Conservation (phyloP, 2,888 invertebrate species). For the Cephus pygmeus region DNA sequence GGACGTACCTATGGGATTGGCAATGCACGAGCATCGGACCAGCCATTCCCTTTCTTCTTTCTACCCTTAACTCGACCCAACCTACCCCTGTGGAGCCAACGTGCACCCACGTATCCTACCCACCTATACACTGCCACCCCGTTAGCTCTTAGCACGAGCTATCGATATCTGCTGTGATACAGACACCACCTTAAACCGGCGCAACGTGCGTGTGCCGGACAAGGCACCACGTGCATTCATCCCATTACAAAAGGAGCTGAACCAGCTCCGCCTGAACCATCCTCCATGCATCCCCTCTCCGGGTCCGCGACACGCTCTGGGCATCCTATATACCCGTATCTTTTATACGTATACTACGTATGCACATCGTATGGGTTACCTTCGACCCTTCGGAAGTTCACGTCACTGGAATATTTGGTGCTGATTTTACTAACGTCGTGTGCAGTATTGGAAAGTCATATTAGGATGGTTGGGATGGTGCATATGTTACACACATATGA, state of each 20-base stretch:
- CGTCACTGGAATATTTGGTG: not conserved
- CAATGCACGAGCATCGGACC: slow-evolving; percentile 15
- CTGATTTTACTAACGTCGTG: not conserved
- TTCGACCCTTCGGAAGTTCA: not conserved
- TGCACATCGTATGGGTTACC: not conserved
- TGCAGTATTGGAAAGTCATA: not conserved
- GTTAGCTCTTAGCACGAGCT: slow-evolving; percentile 48
- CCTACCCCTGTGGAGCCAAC: not conserved
- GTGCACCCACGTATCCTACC: not conserved
- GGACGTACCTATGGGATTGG: slow-evolving; percentile 25
- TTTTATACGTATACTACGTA: not conserved
- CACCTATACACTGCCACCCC: slow-evolving; percentile 33
- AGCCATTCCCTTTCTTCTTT: not conserved
- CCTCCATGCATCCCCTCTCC: slow-evolving; percentile 28
- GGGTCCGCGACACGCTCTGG: slow-evolving; percentile 44
- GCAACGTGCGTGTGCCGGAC: slow-evolving; percentile 57
- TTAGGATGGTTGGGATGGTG: not conserved
- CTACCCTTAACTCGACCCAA: not conserved
- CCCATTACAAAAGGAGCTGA: slow-evolving; percentile 60
- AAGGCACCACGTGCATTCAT: slow-evolving; percentile 58
- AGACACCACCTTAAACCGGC: slow-evolving; percentile 34
- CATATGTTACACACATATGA: not conserved
- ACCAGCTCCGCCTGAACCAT: slow-evolving; percentile 50
- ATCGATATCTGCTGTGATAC: slow-evolving; percentile 47
- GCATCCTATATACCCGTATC: not conserved